Conservation (phyloP, 2,888 invertebrate species). For the Rhagonycha fulva region DNA sequence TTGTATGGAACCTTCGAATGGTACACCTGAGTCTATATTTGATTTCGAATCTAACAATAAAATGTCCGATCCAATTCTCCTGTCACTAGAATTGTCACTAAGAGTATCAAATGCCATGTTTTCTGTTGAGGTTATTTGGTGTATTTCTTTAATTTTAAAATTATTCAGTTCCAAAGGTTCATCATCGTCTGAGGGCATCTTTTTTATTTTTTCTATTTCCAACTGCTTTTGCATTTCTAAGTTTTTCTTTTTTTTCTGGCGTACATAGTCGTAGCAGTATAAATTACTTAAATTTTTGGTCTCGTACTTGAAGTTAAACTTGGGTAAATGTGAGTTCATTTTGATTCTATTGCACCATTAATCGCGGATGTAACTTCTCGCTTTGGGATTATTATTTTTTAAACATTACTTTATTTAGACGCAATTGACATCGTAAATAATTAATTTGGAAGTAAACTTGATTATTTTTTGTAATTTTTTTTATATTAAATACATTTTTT, state of each 20-base stretch:
- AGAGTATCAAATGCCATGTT: not conserved
- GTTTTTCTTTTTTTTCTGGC: not conserved
- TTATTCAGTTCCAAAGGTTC: not conserved
- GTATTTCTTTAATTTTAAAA: not conserved
- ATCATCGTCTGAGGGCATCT: not conserved
- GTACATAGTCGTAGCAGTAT: not conserved
- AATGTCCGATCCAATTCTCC: not conserved
- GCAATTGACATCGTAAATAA: not conserved
- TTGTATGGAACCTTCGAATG: not conserved
- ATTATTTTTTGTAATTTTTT: not conserved
- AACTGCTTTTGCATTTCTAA: not conserved
- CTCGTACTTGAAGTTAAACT: not conserved
- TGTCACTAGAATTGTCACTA: not conserved
- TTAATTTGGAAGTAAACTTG: not conserved
- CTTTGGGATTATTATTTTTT: not conserved
- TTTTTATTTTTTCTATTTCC: not conserved
- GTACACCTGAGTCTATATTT: not conserved
- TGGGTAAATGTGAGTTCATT: not conserved
- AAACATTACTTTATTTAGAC: not conserved
- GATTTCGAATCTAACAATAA: not conserved
- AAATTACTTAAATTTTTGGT: not conserved
- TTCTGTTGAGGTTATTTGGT: not conserved
- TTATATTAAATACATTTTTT: too few species aligned
- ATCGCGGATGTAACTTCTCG: not conserved
- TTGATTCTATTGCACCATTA: too few species aligned